These are phyloP conservation scores for Parus major DNA, from an alignment of 2,113 vertebrate genomes.

Conservation along the genomic window DNA sequence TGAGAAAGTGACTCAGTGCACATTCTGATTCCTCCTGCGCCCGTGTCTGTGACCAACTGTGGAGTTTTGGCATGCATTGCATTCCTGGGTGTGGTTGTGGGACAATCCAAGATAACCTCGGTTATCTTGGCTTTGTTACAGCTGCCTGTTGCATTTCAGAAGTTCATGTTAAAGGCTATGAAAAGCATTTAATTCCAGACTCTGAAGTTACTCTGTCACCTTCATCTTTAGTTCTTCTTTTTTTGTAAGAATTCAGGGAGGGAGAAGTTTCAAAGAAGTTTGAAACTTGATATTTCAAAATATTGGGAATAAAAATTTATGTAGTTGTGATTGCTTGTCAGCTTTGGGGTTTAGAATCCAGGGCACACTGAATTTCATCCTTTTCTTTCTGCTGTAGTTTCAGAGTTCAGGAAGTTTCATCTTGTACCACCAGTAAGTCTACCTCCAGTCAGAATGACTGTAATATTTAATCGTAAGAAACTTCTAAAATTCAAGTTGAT, in stretches of 20 bases:
- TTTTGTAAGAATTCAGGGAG: not conserved
- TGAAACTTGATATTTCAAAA: not conserved
- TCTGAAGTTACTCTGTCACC: not conserved
- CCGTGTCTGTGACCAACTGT: not conserved
- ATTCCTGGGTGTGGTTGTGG: conserved; percentile 45
- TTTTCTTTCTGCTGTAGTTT: not conserved
- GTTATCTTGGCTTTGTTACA: conserved; percentile 32
- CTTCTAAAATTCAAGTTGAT: not conserved
- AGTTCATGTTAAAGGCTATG: not conserved
- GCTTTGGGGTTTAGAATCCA: not conserved
- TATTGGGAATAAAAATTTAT: not conserved
- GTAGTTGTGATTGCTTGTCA: not conserved
- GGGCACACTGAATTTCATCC: not conserved
- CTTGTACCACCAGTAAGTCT: not conserved
- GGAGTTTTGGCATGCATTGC: not conserved
- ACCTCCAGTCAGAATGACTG: not conserved
- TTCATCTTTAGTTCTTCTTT: not conserved
- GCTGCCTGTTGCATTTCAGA: not conserved
- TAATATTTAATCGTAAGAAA: not conserved
- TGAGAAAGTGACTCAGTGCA: not conserved
- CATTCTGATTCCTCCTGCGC: not conserved
- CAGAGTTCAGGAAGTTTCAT: not conserved
- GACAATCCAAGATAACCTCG: conserved; percentile 5
- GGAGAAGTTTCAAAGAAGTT: not conserved
- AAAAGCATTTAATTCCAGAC: not conserved